These are phyloP conservation scores for Triops cancriformis DNA, from an alignment of 1,140 invertebrate genomes.

Conservation along the genomic window DNA sequence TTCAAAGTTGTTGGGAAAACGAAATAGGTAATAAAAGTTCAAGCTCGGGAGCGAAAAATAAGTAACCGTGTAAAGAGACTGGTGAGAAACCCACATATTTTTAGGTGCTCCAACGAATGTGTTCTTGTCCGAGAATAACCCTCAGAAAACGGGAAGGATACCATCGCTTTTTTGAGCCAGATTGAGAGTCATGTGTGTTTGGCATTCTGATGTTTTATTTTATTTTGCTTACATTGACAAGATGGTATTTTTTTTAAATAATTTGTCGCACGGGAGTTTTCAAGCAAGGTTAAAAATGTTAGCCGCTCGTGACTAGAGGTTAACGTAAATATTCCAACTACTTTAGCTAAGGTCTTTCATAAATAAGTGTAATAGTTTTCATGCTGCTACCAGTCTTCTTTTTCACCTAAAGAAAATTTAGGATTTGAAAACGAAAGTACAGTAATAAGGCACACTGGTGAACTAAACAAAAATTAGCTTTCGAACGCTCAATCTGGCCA, in stretches of 20 bases:
- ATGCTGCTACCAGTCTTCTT: neutral
- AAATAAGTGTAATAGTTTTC: neutral
- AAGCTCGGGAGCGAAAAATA: neutral
- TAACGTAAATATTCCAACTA: neutral
- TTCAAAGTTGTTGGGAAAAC: neutral
- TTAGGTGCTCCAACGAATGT: neutral
- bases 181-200: neutral
- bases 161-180: neutral
- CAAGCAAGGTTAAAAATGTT: neutral
- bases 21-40: neutral
- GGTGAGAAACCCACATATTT: neutral
- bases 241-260: neutral
- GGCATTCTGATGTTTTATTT: neutral
- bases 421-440: neutral
- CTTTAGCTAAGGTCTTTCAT: neutral
- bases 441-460: conserved; percentile 3
- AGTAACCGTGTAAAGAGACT: neutral
- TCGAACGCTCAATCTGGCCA: neutral
- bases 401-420: neutral
- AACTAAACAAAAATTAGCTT: neutral
- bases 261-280: neutral
- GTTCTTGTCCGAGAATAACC: neutral
- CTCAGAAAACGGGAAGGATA: neutral
- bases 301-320: neutral
- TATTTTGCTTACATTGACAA: neutral